Conservation (phyloP, 2,113 vertebrate genomes). For the Chrysochloris asiatica region DNA sequence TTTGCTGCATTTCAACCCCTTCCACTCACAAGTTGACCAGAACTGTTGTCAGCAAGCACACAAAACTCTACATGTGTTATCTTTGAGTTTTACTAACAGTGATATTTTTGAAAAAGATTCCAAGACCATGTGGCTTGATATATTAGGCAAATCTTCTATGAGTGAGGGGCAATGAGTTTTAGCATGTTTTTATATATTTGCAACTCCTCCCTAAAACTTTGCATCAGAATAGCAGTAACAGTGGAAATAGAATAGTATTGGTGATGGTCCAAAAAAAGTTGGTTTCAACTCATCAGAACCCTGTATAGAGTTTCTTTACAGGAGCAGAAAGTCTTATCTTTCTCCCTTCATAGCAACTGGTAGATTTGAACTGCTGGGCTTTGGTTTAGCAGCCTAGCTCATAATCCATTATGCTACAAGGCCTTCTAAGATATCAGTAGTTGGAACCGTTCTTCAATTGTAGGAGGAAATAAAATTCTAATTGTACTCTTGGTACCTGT, state of each 20-base stretch:
- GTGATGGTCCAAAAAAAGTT: background rate
- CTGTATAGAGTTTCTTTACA: too few species aligned
- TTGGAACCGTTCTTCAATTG: background rate
- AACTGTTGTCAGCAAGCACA: too few species aligned
- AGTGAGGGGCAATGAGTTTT: background rate
- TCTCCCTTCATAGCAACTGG: too few species aligned
- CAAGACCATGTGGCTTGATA: background rate
- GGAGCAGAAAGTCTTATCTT: too few species aligned
- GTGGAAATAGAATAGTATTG: background rate
- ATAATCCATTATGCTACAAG: too few species aligned
- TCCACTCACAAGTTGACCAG: too few species aligned
- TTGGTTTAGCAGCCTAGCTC: too few species aligned
- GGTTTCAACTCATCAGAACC: too few species aligned
- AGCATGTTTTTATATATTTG: background rate
- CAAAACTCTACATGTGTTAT: too few species aligned
- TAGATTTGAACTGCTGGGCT: too few species aligned
- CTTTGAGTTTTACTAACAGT: too few species aligned
- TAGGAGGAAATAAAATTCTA: background rate
- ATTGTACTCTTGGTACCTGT: background rate
- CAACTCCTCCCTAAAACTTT: background rate
- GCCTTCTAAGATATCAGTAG: background rate
- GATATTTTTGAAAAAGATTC: slow-evolving; percentile 41
- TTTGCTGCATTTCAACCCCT: too few species aligned
- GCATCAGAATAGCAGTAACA: background rate
- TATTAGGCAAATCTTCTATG: background rate